Percentiles rank a stretch among this genome's conserved stretches.
Evolutionary conservation across 2,888 invertebrate genomes (phyloP).

Genomic region (Calliopum simillimum): DNA sequence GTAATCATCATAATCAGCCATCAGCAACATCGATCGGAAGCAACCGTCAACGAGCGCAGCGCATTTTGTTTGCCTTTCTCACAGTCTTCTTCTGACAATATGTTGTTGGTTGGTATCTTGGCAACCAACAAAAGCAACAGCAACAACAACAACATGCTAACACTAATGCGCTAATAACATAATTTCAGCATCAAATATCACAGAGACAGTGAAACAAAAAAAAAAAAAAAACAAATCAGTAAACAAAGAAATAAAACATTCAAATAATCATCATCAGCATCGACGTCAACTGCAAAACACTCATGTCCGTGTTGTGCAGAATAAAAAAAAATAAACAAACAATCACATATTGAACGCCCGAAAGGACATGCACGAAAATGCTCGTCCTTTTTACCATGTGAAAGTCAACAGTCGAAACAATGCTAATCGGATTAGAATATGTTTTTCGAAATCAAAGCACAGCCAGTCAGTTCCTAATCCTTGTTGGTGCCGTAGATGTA

Average conservation of each 20-base stretch:
- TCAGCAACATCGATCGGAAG: too few species aligned
- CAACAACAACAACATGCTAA: conserved; percentile 47
- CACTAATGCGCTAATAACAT: conserved; percentile 62
- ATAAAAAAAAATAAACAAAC: conserved; percentile 48
- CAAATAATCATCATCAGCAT: conserved; percentile 30
- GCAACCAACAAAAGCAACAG: background rate
- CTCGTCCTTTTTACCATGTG: conserved; percentile 49
- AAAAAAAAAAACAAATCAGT: conserved; percentile 5
- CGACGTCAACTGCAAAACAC: conserved; percentile 39
- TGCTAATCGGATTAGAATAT: conserved; percentile 60
- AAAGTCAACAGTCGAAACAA: conserved; percentile 62
- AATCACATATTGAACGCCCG: conserved; percentile 27
- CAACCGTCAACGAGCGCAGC: too few species aligned
- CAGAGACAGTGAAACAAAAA: background rate
- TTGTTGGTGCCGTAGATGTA: conserved; percentile 40
- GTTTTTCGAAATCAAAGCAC: conserved; percentile 43
- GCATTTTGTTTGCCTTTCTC: too few species aligned
- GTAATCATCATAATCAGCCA: too few species aligned
- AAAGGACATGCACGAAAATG: background rate
- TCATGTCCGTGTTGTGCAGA: conserved; percentile 35
- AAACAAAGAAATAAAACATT: conserved; percentile 32
- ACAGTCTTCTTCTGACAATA: too few species aligned
- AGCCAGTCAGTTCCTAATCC: background rate
- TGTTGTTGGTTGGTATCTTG: too few species aligned
- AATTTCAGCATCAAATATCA: conserved; percentile 43